These are phyloP conservation scores for Petromus typicus DNA, from an alignment of 2,113 vertebrate species.

Conservation along the genomic window DNA sequence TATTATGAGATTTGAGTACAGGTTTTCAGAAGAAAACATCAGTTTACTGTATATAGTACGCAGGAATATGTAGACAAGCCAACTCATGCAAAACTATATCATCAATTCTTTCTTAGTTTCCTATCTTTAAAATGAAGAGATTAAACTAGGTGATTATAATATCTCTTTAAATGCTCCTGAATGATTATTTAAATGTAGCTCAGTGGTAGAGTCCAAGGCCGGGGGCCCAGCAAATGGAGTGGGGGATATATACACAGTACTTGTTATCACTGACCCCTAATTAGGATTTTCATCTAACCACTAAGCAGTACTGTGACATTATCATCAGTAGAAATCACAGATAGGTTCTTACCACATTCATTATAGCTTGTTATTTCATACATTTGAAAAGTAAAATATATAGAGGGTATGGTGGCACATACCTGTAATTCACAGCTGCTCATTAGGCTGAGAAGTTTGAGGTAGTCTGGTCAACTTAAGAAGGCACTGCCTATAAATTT, in stretches of 20 bases:
- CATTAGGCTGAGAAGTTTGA: background rate
- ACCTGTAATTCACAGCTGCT: background rate
- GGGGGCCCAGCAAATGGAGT: background rate
- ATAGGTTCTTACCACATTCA: background rate
- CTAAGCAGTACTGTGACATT: background rate
- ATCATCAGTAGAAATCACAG: background rate
- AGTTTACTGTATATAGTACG: background rate
- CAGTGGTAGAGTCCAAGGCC: background rate
- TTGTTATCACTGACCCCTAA: constrained; percentile 35
- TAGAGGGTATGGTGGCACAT: background rate
- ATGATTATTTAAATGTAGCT: constrained; percentile 11
- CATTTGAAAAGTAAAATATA: background rate
- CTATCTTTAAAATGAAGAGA: constrained; percentile 34
- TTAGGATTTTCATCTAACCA: constrained; percentile 35
- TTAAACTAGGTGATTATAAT: background rate
- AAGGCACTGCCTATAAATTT: background rate
- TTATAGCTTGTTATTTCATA: constrained; percentile 37
- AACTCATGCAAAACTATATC: background rate
- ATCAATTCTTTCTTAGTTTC: constrained; percentile 4
- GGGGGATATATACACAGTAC: too few relatives aligned
- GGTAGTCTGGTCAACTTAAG: background rate
- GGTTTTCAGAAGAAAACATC: constrained; percentile 20
- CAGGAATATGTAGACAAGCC: constrained; percentile 3
- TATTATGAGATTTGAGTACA: constrained; percentile 38
- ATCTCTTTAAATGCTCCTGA: background rate